phyloP scores from a whole-genome alignment of 1,140 invertebrate genomes.

The Brachionus calyciflorus region DNA sequence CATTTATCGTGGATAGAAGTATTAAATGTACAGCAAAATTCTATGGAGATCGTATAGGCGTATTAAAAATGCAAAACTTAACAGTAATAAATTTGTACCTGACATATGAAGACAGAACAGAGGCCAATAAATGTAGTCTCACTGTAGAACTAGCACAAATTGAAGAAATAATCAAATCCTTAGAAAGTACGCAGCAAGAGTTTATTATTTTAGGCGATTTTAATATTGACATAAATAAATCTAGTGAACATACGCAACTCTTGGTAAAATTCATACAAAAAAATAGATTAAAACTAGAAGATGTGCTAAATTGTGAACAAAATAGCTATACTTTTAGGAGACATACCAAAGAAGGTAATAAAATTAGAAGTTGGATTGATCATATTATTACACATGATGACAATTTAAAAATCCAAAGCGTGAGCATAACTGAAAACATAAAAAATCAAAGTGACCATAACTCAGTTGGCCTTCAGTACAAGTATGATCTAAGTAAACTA shows the following conservation, averaged over 20 bases:
- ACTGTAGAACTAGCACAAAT: too few relatives aligned
- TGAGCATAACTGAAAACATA: background rate
- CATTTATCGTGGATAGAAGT: background rate
- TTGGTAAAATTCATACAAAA: background rate
- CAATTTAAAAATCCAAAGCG: too few relatives aligned
- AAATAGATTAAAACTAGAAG: too few relatives aligned
- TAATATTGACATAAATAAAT: background rate
- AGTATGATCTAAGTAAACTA: background rate
- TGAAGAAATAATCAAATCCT: too few relatives aligned
- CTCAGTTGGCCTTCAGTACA: background rate
- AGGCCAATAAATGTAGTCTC: too few relatives aligned
- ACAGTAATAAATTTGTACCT: too few relatives aligned
- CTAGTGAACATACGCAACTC: background rate
- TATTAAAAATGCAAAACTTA: too few relatives aligned
- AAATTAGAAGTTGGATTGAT: constrained; percentile 1
- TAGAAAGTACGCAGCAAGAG: too few relatives aligned
- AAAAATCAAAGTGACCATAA: background rate
- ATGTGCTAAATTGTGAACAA: too few relatives aligned
- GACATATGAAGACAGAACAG: too few relatives aligned
- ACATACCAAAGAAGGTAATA: background rate
- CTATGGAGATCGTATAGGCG: background rate
- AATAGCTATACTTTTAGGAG: too few relatives aligned
- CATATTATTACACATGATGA: background rate
- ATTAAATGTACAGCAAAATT: background rate
- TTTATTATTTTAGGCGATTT: background rate